Evolutionary conservation across 2,797 vertebrate genomes (phyloP), one percentile per base, ranked within the genome.

Genomic region (Kryptolebias ocellatus): DNA sequence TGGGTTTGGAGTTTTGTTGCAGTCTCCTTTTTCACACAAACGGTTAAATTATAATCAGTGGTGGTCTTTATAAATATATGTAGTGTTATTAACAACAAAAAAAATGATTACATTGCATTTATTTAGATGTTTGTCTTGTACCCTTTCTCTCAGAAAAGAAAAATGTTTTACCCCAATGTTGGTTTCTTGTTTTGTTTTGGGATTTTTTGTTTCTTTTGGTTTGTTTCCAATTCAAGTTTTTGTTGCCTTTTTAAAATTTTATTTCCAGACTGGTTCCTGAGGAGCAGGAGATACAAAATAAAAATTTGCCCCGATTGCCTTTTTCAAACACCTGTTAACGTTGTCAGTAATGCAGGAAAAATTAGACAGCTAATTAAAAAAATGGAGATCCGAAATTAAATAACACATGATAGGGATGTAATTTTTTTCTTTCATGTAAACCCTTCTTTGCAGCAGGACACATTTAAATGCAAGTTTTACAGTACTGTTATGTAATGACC

Each of bases 11-110:
- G 88, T 86, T 90, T 84, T 89, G 85, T 94, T 94, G 81, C 77
- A 72, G 78, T 83, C 85, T 49, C 64, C 78, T 87, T 70, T 54
- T 86, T 93, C 95, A 92, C 92, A 87, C 78, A 88, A 81, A 94
- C 86, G 92, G 92, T 92, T 96, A 94, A 94, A 95, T 94, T 94
- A 92, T 96, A 95, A 96, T 95, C 95, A 93, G 91, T 92, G 91
- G 93, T 94, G 94, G 92, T 96, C 94, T 95, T 95, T 92, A 89
- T 94, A 94, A 95, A 94, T 96, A 95, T 96, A 95, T 88, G 89
- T 94, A 92, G 90, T 93, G 89, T 91, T 92, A 93, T 93, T 92
- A 93, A 93, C 90, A 89, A 90, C 87, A 84, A 72, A 83, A 79
- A 24, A 24, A 24, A 24, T 24, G 20, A 86, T 69, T 70, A 90